Evolutionary conservation across 2,888 invertebrate species (phyloP).

Genomic region (Metellina segmentata): DNA sequence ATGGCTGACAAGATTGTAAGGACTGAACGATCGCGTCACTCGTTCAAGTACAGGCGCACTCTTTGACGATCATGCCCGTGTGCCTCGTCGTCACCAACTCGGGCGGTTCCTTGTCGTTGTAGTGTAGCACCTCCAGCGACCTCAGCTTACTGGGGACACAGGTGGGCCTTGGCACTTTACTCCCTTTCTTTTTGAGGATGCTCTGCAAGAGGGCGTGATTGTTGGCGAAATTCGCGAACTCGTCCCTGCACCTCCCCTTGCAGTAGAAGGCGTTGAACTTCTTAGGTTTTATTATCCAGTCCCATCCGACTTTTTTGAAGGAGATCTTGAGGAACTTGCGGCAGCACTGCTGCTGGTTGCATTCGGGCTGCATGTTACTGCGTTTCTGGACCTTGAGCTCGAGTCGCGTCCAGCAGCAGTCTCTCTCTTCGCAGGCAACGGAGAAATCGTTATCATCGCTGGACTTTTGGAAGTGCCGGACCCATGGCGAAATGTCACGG

Average conservation of each 20-base stretch:
- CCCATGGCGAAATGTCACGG: too few species aligned
- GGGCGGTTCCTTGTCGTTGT: conserved; percentile 85
- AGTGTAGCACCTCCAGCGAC: conserved; percentile 85
- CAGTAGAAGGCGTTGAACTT: conserved; percentile 87
- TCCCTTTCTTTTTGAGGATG: conserved; percentile 85
- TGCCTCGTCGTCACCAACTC: conserved; percentile 86
- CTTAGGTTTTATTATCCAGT: conserved; percentile 87
- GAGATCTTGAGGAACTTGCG: conserved; percentile 86
- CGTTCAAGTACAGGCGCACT: conserved; percentile 87
- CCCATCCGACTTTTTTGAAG: conserved; percentile 85
- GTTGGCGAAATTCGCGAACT: conserved; percentile 85
- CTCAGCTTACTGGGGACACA: conserved; percentile 87
- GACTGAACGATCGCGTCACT: neutral
- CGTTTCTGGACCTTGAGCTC: conserved; percentile 4
- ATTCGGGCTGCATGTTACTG: conserved; percentile 16
- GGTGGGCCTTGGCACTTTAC: conserved; percentile 84
- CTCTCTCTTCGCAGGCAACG: neutral
- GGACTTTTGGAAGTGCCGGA: too few species aligned
- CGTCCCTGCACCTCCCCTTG: too few species aligned
- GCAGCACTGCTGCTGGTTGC: conserved; percentile 83
- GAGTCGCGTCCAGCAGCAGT: neutral
- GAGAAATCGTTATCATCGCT: too few species aligned
- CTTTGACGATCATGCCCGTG: conserved; percentile 87
- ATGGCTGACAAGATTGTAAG: too few species aligned
- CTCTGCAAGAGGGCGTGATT: conserved; percentile 88